Evolutionary conservation across 2,888 invertebrate species (phyloP), one percentile per base, ranked within the genome.

Genomic region (Synanthedon vespiformis): DNA sequence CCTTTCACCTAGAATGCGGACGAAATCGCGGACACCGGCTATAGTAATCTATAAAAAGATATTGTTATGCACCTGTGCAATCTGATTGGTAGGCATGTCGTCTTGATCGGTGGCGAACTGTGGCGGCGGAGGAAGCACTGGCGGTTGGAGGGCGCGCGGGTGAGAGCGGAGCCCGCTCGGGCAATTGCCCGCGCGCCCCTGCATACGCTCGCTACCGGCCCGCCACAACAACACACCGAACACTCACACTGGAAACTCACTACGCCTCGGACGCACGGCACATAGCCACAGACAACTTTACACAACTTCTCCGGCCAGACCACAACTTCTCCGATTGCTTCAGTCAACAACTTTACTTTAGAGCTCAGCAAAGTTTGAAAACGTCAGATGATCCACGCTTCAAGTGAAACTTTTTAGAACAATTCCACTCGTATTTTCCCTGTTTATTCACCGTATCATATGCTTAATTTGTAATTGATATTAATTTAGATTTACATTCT

Each of bases 41-140:
- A n/a, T n/a, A n/a, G n/a, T n/a, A n/a, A n/a, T n/a, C 22, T 22
- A 34, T 34, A 34, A 8, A 34, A 34, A 10, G 0, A 34, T 44
- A 12, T 6, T 44, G 13, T 27, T 16, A 50, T 54, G 51, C 64
- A 87, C 87, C 87, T 86, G 88, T 57, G 88, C 88, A 58, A 88
- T 88, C 69, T 87, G 86, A 66, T 84, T 87, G 68, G 81, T 74
- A 54, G 86, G 84, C 88, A 88, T 88, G 62, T 86, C 87, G 77
- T 80, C 80, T 58, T 78, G 76, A 34, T 84, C 80, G 16, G 80
- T 72, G 58, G 85, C 82, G 63, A 84, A 84, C 75, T 84, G 83
- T 58, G 84, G 86, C 62, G 85, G 85, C 62, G 84, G 85, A 59
- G 83, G 84, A 67, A 84, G 68, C 57, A 84, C 84, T 54, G 84